These are phyloP conservation scores for Nibea albiflora DNA, from an alignment of 2,113 vertebrate species.

Conservation along the genomic window DNA sequence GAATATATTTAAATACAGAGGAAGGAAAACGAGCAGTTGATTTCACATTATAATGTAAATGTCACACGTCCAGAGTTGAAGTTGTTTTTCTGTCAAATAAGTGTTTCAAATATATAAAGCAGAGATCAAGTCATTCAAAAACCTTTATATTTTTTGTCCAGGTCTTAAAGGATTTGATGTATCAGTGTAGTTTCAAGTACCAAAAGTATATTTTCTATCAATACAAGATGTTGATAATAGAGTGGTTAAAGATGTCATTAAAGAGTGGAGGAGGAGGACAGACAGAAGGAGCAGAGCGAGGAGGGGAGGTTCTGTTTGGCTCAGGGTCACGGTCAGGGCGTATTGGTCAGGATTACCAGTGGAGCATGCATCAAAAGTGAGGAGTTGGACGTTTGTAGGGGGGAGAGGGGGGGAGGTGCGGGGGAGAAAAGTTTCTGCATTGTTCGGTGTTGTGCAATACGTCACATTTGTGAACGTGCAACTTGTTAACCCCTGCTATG, in stretches of 20 bases:
- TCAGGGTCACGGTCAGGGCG: conserved; percentile 49
- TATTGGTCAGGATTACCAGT: conserved; percentile 32
- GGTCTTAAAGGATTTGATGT: conserved; percentile 35
- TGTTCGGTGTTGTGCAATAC: conserved; percentile 53
- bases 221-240: conserved; percentile 27
- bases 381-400: conserved; percentile 31
- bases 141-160: conserved; percentile 44
- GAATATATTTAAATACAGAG: conserved; percentile 22
- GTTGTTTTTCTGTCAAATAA: conserved; percentile 7
- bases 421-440: background rate
- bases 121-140: conserved; percentile 20
- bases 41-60: conserved; percentile 17
- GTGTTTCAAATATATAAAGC: conserved; percentile 10
- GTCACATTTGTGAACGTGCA: conserved; percentile 40
- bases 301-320: conserved; percentile 39
- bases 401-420: background rate
- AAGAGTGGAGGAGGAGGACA: background rate
- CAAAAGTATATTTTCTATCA: conserved; percentile 57
- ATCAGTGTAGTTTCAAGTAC: conserved; percentile 26
- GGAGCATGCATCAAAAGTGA: conserved; percentile 28
- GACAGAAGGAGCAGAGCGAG: background rate
- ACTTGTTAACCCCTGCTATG: conserved; percentile 17
- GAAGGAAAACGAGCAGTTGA: background rate
- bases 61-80: conserved; percentile 28
- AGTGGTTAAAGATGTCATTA: conserved; percentile 6